These are phyloP conservation scores for Asarcornis scutulata DNA, from an alignment of 2,113 vertebrate genomes.

Conservation along the genomic window DNA sequence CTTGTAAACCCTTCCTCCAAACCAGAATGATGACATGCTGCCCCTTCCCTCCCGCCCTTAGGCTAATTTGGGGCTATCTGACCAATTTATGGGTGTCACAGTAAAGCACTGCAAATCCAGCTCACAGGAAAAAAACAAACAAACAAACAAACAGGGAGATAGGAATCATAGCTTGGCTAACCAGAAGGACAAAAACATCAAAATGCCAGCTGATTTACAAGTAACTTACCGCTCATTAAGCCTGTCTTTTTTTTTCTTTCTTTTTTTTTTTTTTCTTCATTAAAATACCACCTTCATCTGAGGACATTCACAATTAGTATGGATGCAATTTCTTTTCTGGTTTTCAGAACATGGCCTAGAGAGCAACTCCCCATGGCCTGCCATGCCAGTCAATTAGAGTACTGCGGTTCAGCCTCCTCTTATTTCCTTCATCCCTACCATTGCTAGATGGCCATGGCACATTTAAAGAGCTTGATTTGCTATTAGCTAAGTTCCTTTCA, in stretches of 20 bases:
- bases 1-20: not conserved
- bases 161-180: not conserved
- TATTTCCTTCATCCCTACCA: not conserved
- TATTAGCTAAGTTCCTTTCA: not conserved
- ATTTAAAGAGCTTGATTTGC: not conserved
- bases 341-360: conserved; percentile 17
- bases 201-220: conserved; percentile 49
- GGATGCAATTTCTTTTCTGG: not conserved
- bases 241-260: not conserved
- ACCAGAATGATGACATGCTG: not conserved
- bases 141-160: not conserved
- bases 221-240: conserved; percentile 52
- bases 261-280: not conserved
- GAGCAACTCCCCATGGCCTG: not conserved
- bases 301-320: not conserved
- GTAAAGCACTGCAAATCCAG: not conserved
- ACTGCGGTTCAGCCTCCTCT: not conserved
- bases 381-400: conserved; percentile 2
- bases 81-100: not conserved
- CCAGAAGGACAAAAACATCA: not conserved
- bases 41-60: not conserved
- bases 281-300: not conserved
- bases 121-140: not conserved
- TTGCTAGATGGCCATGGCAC: not conserved
- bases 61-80: not conserved